Base-by-base conservation (phyloP, 2,797 vertebrate species). In the Crenuchus spilurus region DNA sequence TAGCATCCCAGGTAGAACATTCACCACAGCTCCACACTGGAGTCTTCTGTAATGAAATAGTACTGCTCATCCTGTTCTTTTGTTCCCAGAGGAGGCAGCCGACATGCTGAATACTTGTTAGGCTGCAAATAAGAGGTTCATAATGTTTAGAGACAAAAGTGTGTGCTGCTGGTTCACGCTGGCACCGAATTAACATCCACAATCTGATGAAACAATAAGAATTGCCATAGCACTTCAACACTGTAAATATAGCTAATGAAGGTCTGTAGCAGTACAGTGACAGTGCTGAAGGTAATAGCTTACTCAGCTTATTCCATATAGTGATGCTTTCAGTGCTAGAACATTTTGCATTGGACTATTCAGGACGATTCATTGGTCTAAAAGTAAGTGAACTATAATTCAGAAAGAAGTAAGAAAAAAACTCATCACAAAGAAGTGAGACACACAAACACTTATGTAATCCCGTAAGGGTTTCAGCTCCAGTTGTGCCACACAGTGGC, bases 101-200 rank as follows among this genome's bases (percentile, higher is more conserved):
- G 14, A 51, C 48, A 7, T 28, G 22, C 42, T 61, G 41, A 39
- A 63, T 10, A 51, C 37, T 20, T 35, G 30, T 71, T 52, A 44
- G n/a, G 31, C n/a, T 8, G 58, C 22, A 74, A 26, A 68, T 30
- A 24, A 14, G 41, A 55, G 5, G 42, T 31, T 41, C 11, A 16
- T 39, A 41, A 61, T 16, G 68, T 51, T 75, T 60, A 33, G 28
- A 49, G 26, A 61, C n/a, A 67, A 61, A 41, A 46, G 10, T 18
- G 13, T n/a, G 18, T 57, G 39, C 54, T 66, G 20, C 18, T 26
- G 13, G 1, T 18, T 60, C 35, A 67, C 20, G 13, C 33, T 54
- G 35, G 46, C 46, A 44, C 22, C 58, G 44, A 68, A 68, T 61
- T 41, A 69, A 42, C 44, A 49, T 49, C 11, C 24, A 41, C 51